These are phyloP conservation scores for Sebastes taczanowskii DNA, from an alignment of 2,797 vertebrate genomes.

Conservation along the genomic window DNA sequence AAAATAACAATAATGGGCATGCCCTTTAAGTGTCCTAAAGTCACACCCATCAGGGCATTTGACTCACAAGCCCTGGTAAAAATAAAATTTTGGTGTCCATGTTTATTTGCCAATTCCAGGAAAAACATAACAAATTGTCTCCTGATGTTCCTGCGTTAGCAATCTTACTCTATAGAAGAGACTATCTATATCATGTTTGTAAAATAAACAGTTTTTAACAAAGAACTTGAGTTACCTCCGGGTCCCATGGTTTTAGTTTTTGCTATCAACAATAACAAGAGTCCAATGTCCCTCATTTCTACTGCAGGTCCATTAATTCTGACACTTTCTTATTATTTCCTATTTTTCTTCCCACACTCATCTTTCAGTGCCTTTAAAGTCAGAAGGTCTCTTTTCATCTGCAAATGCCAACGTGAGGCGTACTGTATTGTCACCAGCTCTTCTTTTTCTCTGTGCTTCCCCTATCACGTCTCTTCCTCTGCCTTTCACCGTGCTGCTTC, in stretches of 20 bases:
- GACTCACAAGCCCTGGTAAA: neutral
- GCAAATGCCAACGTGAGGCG: constrained; percentile 45
- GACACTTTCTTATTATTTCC: constrained; percentile 27
- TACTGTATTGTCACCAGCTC: constrained; percentile 55
- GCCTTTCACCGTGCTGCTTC: neutral
- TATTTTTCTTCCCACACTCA: neutral
- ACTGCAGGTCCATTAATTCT: constrained; percentile 11
- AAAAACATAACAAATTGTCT: neutral
- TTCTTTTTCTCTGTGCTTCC: constrained; percentile 15
- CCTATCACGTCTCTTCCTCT: constrained; percentile 20
- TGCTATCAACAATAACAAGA: neutral
- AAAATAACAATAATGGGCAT: no score
- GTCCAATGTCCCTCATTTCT: neutral
- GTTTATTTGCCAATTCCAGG: neutral
- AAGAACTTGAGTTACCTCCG: neutral
- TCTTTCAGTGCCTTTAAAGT: constrained; percentile 29
- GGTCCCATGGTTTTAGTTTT: neutral
- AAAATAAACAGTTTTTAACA: neutral
- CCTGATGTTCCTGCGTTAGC: neutral
- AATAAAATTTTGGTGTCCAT: neutral
- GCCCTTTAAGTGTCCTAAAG: no score
- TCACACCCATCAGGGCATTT: neutral
- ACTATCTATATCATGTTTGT: neutral
- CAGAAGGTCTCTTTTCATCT: constrained; percentile 57
- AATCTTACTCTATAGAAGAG: neutral